phyloP scores from a whole-genome alignment of 2,797 vertebrate species.

The Danio albolineatus region DNA sequence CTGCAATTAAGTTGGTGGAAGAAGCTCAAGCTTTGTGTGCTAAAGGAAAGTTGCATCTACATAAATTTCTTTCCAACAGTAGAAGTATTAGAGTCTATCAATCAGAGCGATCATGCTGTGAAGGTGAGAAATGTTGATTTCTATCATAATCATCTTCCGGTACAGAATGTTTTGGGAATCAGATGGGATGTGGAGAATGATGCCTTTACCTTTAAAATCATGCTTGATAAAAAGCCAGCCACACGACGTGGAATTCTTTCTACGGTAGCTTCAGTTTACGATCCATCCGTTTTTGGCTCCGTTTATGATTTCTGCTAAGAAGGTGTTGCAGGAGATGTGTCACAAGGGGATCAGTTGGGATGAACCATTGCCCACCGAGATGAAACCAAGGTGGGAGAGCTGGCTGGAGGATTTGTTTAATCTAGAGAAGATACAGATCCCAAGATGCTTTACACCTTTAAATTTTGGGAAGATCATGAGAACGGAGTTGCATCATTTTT shows the following conservation, averaged over 20 bases:
- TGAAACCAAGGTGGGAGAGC: conserved; percentile 40
- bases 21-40: conserved; percentile 13
- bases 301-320: conserved; percentile 9
- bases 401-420: conserved; percentile 45
- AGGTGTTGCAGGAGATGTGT: conserved; percentile 54
- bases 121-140: background rate
- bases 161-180: background rate
- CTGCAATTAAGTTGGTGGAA: background rate
- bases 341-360: conserved; percentile 43
- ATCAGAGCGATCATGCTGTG: background rate
- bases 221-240: background rate
- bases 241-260: background rate
- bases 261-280: background rate
- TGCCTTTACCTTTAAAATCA: background rate
- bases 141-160: background rate
- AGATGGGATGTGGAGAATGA: background rate
- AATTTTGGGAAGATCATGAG: conserved; percentile 28
- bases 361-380: background rate
- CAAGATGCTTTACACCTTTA: conserved; percentile 9
- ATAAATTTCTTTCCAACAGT: conserved; percentile 38
- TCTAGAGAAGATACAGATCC: conserved; percentile 7
- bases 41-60: conserved; percentile 24
- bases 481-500: conserved; percentile 40
- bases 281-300: background rate
- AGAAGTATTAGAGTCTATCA: conserved; percentile 1